phyloP scores from a whole-genome alignment of 1,140 invertebrate genomes.

The Myzus persicae region DNA sequence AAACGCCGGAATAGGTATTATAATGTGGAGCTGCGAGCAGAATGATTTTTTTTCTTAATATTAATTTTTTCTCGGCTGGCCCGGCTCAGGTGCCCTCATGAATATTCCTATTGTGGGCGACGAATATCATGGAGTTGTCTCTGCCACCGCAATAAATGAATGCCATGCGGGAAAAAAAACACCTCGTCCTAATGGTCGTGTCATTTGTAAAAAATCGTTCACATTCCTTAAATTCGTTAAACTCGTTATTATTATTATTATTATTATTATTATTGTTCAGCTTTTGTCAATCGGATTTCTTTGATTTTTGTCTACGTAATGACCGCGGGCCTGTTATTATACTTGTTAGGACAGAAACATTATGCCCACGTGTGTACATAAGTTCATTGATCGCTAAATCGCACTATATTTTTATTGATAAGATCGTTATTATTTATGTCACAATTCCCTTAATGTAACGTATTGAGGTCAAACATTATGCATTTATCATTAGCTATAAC shows the following conservation, averaged over 20 bases:
- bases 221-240: slow-evolving; percentile 23
- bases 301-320: background rate
- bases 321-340: background rate
- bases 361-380: background rate
- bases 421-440: background rate
- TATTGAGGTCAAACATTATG: background rate
- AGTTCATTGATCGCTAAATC: background rate
- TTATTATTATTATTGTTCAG: background rate
- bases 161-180: background rate
- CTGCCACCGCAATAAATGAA: slow-evolving; percentile 45
- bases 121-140: slow-evolving; percentile 3
- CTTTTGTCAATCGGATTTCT: background rate
- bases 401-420: slow-evolving; percentile 7
- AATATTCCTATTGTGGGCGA: slow-evolving; percentile 37
- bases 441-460: background rate
- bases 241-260: background rate
- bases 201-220: slow-evolving; percentile 24
- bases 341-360: background rate
- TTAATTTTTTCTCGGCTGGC: background rate
- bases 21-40: background rate
- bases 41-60: background rate
- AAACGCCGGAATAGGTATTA: background rate
- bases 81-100: background rate
- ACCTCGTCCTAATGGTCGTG: background rate
- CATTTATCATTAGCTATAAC: background rate